Base-by-base conservation (phyloP, 2,888 invertebrate species). In the Dynastes hyllus region DNA sequence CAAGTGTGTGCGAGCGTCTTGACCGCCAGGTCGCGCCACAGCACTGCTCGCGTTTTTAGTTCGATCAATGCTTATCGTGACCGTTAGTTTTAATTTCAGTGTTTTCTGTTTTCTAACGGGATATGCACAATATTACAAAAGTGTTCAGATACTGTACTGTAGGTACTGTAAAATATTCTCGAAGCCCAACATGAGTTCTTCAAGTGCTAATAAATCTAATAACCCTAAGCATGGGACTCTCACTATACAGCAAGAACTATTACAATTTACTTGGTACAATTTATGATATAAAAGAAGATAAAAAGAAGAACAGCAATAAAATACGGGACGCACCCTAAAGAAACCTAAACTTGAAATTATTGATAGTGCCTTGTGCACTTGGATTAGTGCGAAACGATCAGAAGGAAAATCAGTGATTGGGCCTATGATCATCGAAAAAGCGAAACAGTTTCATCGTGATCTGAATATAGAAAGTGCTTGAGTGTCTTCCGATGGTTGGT, bases 281-380 rank as follows among this genome's bases (percentile, higher is more conserved):
- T 51, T 29, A 51, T 51, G 32, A 70, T 6, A 50, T 8, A 45
- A 70, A 0, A n/a, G n/a, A 53, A 45, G 29, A 70, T 32, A 53
- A 0, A 69, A 69, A 40, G 50, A 69, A 27, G 45, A 65, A 65
- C 63, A 65, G 29, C 29, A 65, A 65, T 29, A 65, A 65, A 65
- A 65, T 32, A 65, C 22, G 63, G 29, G 9, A 65, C 22, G 22
- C 22, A 22, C 22, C 1, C 22, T 22, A 22, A 22, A 65, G 65
- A 65, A 65, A 11, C 1, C 37, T 29, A 65, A 65, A 65, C 32
- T 65, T 37, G 65, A 65, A 37, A 32, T 65, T 65, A 13, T 65
- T 65, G 65, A 13, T 32, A 65, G 29, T 37, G 40, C 65, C 65
- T 65, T 65, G 65, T 37, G 37, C 65, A 65, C 37, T 65, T 65